phyloP scores from a whole-genome alignment of 2,888 invertebrate genomes.

The Eupithecia abbreviata region DNA sequence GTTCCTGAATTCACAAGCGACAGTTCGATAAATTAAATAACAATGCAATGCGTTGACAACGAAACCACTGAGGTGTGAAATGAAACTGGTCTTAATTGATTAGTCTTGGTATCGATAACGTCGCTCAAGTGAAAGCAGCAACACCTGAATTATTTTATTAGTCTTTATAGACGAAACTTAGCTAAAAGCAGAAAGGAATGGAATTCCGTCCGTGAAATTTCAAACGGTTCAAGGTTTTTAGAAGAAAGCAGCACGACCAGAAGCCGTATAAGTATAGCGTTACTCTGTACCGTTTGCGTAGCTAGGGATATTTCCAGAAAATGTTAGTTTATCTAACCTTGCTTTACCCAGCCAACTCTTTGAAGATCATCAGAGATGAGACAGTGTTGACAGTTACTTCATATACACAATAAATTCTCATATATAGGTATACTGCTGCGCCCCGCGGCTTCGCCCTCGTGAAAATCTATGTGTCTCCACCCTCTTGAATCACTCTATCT shows the following conservation, averaged over 20 bases:
- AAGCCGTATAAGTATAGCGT: conserved; percentile 1
- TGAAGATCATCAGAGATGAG: conserved; percentile 1
- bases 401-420: conserved; percentile 1
- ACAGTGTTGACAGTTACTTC: conserved; percentile 14
- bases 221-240: conserved; percentile 41
- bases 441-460: too few relatives aligned
- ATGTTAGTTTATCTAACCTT: neutral
- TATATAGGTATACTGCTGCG: neutral
- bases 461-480: too few relatives aligned
- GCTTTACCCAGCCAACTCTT: neutral
- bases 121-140: conserved; percentile 51
- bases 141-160: conserved; percentile 36
- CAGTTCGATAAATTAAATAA: conserved; percentile 21
- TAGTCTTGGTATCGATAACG: conserved; percentile 51
- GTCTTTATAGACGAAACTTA: conserved; percentile 31
- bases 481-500: too few relatives aligned
- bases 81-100: conserved; percentile 55
- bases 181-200: conserved; percentile 39
- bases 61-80: conserved; percentile 58
- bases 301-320: neutral
- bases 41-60: conserved; percentile 34
- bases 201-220: conserved; percentile 41
- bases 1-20: conserved; percentile 21
- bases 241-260: conserved; percentile 38
- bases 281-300: neutral